Percentiles rank a stretch among this genome's conserved stretches.
These are phyloP conservation scores for Hipposideros armiger DNA, from an alignment of 2,113 vertebrate species.

Conservation along the genomic window DNA sequence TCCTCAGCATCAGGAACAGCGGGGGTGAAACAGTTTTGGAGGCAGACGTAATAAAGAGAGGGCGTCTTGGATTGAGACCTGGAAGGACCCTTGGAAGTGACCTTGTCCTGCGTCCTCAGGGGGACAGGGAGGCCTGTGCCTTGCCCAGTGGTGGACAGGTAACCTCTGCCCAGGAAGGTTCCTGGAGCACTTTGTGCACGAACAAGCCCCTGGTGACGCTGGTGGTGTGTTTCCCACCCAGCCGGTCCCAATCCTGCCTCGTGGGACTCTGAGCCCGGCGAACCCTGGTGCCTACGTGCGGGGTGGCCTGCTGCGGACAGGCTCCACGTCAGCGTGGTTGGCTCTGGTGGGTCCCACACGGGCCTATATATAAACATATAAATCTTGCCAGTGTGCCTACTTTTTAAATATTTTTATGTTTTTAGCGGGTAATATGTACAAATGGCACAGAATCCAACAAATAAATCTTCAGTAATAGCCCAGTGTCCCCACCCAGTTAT, in stretches of 20 bases:
- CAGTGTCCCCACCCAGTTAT: too few relatives aligned
- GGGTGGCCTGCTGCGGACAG: background rate
- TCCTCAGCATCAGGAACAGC: background rate
- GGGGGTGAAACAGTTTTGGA: background rate
- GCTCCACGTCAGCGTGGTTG: accelerated
- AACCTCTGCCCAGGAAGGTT: background rate
- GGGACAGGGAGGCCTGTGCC: accelerated
- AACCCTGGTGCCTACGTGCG: accelerated
- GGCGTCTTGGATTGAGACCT: background rate
- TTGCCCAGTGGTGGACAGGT: background rate
- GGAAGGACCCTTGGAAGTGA: background rate
- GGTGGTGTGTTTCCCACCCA: background rate
- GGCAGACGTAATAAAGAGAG: background rate
- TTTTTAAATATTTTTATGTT: too few relatives aligned
- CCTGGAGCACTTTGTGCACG: background rate
- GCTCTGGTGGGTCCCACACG: too few relatives aligned
- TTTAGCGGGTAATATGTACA: too few relatives aligned
- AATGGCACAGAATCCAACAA: too few relatives aligned
- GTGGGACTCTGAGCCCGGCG: background rate
- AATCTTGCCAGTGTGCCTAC: too few relatives aligned
- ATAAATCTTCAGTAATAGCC: too few relatives aligned
- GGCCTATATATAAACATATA: too few relatives aligned
- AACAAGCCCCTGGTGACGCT: background rate
- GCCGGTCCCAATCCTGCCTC: background rate
- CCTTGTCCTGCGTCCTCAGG: background rate